A percentile compares a stretch with the other conserved stretches of the same genome.
phyloP scores from a whole-genome alignment of 1,140 invertebrate genomes.

The Coenobita brevimanus region DNA sequence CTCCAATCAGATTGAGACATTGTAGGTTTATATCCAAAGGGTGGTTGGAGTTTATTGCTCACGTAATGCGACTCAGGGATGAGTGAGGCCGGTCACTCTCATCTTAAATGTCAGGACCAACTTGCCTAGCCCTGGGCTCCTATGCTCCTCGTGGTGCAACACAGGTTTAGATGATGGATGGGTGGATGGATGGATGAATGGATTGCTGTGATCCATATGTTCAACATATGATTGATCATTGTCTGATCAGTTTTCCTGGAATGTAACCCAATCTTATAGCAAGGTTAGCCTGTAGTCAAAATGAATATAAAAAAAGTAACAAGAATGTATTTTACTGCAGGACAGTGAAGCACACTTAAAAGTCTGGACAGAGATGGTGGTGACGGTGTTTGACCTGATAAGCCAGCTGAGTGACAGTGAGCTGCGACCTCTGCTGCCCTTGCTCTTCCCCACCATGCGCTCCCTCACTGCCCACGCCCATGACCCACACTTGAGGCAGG shows the following conservation, averaged over 20 bases:
- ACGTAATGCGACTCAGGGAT: too few species aligned
- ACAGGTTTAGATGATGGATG: too few species aligned
- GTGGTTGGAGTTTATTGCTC: too few species aligned
- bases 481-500: slow-evolving; percentile 78
- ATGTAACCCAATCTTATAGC: too few species aligned
- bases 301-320: background rate
- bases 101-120: too few species aligned
- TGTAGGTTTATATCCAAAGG: too few species aligned
- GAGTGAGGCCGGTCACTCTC: too few species aligned
- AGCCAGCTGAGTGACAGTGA: slow-evolving; percentile 77
- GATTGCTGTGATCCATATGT: background rate
- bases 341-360: slow-evolving; percentile 80
- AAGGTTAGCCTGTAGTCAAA: too few species aligned
- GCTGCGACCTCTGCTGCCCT: slow-evolving; percentile 79
- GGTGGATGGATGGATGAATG: too few species aligned
- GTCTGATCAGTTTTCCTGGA: background rate
- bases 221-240: background rate
- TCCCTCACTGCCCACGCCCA: slow-evolving; percentile 79
- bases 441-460: slow-evolving; percentile 79
- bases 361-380: slow-evolving; percentile 80
- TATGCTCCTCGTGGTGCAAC: too few species aligned
- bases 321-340: slow-evolving; percentile 71
- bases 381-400: slow-evolving; percentile 78
- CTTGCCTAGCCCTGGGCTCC: too few species aligned
- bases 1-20: too few species aligned